Base-by-base conservation (phyloP, 2,113 vertebrate species). In the Platichthys flesus region DNA sequence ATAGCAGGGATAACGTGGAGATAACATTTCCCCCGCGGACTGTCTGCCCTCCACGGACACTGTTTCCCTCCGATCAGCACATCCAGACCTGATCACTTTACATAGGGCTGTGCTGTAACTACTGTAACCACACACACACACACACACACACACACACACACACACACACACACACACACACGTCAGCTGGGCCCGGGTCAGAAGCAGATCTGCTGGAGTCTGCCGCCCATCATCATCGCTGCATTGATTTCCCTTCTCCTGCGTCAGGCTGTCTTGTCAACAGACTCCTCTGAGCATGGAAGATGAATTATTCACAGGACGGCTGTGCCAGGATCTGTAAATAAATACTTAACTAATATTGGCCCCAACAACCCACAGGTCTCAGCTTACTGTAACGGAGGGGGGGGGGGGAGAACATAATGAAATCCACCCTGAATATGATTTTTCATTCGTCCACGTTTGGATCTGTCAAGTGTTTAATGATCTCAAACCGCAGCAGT, bases 331-430 rank as follows among this genome's bases (percentile, higher is more conserved):
- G 86, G 70, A 66, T 87, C 87, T 88, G 92, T 92, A 92, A 93
- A 93, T 92, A 92, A 92, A 93, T 92, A 91, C 92, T 93, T 92
- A 89, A 91, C 87, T 91, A 91, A 93, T 88, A 93, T 92, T 85
- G 85, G 78, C 78, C 82, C 71, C 72, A 65, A 49, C 69, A 83
- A 91, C 72, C 88, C 85, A 57, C 83, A 81, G 74, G 80, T 79
- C 83, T 91, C 79, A 23, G 57, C 65, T 89, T 90, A 79, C 87
- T 47, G 82, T 60, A 56, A 31, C 2, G 0, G 31, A 83, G 49
- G 55, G 49, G 12, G 18, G 18, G 9, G 47, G 20, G 6, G 16
- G 55, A 71, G 74, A 47, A 56, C 49, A 52, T 65, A 63, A 64
- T 54, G 51, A 77, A 78, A 83, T 59, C 45, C 49, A 9, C 60